Evolutionary conservation across 2,888 invertebrate genomes (phyloP).

Genomic region (Ophioninae sp.): DNA sequence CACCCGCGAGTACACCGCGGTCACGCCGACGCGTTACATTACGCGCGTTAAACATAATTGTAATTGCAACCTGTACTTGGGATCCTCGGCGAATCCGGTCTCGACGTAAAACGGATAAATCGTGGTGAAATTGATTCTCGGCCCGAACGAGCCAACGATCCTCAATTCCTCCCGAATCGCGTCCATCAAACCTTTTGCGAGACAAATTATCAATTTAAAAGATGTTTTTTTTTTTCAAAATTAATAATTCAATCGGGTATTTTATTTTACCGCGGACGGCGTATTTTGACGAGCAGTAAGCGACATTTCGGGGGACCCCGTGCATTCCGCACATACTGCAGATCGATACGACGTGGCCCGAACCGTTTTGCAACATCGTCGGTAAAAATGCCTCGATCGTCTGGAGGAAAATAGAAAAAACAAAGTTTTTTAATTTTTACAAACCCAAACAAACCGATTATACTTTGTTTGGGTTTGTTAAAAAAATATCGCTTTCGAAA

Average conservation of each 20-base stretch:
- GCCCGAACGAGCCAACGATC: constrained; percentile 54
- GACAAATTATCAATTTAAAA: neutral
- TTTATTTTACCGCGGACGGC: constrained; percentile 78
- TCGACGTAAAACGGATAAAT: constrained; percentile 83
- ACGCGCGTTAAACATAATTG: neutral
- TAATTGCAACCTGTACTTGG: constrained; percentile 75
- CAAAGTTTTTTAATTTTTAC: neutral
- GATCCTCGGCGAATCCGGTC: constrained; percentile 80
- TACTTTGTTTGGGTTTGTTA: no score
- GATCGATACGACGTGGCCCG: constrained; percentile 80
- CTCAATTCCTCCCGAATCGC: constrained; percentile 74
- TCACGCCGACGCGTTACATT: neutral
- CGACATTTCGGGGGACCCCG: constrained; percentile 78
- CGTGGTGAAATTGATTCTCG: constrained; percentile 81
- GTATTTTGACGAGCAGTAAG: constrained; percentile 81
- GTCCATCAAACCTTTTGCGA: constrained; percentile 74
- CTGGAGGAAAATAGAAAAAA: constrained; percentile 65
- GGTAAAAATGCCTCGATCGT: constrained; percentile 80
- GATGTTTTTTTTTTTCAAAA: neutral
- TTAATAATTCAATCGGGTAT: neutral
- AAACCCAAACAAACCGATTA: neutral
- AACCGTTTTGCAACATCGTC: constrained; percentile 76
- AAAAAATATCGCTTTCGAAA: no score
- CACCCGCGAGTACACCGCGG: neutral
- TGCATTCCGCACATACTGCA: constrained; percentile 80